Evolutionary conservation across 1,140 invertebrate species (phyloP).

Genomic region (Drosophila equinoxialis): DNA sequence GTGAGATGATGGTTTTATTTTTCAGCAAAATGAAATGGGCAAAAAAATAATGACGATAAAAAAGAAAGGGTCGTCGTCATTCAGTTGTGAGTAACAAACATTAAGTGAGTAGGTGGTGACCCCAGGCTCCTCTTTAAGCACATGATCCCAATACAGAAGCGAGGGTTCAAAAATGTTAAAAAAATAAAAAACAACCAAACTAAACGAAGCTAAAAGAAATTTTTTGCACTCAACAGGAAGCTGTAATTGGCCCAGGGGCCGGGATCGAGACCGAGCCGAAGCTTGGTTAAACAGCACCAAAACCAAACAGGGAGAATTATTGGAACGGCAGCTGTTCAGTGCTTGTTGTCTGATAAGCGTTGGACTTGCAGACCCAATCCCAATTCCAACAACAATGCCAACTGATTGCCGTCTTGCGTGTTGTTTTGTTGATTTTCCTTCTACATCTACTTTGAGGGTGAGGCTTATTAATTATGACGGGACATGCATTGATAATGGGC

Average conservation of each 20-base stretch:
- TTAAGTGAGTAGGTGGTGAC: constrained; percentile 12
- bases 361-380: constrained; percentile 26
- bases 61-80: constrained; percentile 32
- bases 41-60: constrained; percentile 1
- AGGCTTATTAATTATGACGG: constrained; percentile 79
- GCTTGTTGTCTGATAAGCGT: constrained; percentile 65
- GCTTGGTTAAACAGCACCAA: constrained; percentile 53
- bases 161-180: constrained; percentile 33
- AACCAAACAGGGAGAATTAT: constrained; percentile 40
- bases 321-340: constrained; percentile 38
- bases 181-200: constrained; percentile 14
- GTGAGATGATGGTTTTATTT: constrained; percentile 62
- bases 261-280: too few species aligned
- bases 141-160: constrained; percentile 37
- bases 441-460: constrained; percentile 44
- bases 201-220: constrained; percentile 45
- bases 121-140: constrained; percentile 25
- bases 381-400: constrained; percentile 51
- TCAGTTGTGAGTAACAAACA: constrained; percentile 6
- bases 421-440: constrained; percentile 19
- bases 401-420: constrained; percentile 76
- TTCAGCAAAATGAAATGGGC: not conserved
- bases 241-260: constrained; percentile 67
- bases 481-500: constrained; percentile 73
- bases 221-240: constrained; percentile 67